phyloP scores from a whole-genome alignment of 2,113 vertebrate genomes.

The Desmodus rotundus region DNA sequence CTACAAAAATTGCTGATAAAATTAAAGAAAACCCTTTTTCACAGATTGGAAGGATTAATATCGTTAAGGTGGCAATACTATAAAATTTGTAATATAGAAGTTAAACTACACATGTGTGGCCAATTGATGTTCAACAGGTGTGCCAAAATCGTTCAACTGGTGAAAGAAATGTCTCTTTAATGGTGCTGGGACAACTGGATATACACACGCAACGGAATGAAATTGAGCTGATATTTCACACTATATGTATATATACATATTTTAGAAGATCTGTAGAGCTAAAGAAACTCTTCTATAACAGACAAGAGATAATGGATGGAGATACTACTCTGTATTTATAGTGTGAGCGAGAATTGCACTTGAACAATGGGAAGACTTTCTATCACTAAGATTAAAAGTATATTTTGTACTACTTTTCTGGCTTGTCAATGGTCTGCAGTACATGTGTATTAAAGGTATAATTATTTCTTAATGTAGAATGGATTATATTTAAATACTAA shows the following conservation, averaged over 20 bases:
- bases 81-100: too few relatives aligned
- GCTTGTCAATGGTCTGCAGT: background rate
- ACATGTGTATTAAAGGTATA: background rate
- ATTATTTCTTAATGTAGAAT: background rate
- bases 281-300: background rate
- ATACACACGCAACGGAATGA: background rate
- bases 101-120: too few relatives aligned
- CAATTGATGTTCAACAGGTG: too few relatives aligned
- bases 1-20: background rate
- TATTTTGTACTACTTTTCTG: background rate
- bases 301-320: background rate
- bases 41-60: too few relatives aligned
- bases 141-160: background rate
- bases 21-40: background rate
- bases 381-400: background rate
- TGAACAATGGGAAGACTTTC: background rate
- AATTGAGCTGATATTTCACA: background rate
- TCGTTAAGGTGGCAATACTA: too few relatives aligned
- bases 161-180: background rate
- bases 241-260: too few relatives aligned
- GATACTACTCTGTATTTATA: background rate
- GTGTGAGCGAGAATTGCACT: background rate
- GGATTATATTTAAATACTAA: background rate
- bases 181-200: too few relatives aligned
- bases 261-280: background rate